Evolutionary conservation across 2,797 vertebrate species (phyloP).

Genomic region (Tragelaphus oryx): DNA sequence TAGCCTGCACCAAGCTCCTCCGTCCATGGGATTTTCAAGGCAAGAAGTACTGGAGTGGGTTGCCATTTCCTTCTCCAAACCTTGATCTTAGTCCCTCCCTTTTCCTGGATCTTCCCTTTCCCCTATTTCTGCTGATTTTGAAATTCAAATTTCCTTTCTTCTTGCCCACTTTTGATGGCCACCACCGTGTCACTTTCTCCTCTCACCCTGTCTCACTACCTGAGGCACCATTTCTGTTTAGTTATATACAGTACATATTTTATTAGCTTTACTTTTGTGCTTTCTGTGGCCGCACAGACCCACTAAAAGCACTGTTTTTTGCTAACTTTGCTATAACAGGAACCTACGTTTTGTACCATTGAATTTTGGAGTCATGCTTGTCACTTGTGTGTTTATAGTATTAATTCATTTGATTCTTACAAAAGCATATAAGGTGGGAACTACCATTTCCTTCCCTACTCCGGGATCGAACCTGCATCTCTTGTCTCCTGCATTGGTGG

Average conservation of each 20-base stretch:
- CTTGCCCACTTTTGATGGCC: neutral
- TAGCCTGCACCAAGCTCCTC: too few relatives aligned
- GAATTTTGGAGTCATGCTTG: neutral
- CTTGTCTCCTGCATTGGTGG: neutral
- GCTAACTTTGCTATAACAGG: neutral
- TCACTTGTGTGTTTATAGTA: neutral
- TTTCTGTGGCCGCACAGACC: neutral
- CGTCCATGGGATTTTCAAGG: too few relatives aligned
- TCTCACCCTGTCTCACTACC: neutral
- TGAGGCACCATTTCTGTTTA: neutral
- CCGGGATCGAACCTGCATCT: neutral
- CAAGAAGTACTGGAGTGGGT: too few relatives aligned
- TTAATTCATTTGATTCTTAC: too few relatives aligned
- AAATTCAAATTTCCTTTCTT: neutral
- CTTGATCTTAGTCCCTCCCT: neutral
- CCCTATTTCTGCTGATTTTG: neutral
- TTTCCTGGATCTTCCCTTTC: neutral
- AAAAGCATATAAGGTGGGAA: too few relatives aligned
- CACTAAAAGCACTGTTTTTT: neutral
- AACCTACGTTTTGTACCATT: neutral
- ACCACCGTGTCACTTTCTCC: neutral
- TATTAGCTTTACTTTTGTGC: neutral
- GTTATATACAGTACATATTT: neutral
- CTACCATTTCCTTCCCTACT: neutral
- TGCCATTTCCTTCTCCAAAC: neutral